Evolutionary conservation across 2,113 vertebrate species (phyloP).

Genomic region (Turnix velox): DNA sequence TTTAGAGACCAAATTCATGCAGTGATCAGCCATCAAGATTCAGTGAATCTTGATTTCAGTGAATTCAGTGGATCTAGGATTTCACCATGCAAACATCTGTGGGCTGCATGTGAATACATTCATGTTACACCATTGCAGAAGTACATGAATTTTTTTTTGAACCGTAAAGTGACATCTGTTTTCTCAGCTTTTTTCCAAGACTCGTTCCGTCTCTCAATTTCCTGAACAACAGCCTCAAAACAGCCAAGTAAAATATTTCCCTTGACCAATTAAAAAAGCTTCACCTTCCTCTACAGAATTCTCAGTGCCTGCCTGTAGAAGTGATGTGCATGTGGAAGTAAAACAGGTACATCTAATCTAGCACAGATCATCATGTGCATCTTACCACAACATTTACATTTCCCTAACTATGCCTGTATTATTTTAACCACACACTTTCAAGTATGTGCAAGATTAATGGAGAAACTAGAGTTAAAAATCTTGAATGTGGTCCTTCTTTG

Average conservation of each 20-base stretch:
- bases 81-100: background rate
- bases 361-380: background rate
- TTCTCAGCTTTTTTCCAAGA: background rate
- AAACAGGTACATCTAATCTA: background rate
- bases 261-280: background rate
- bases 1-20: background rate
- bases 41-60: too few species aligned
- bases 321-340: rapidly evolving
- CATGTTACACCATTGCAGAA: background rate
- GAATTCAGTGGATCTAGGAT: background rate
- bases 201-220: background rate
- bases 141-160: background rate
- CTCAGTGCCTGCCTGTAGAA: background rate
- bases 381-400: background rate
- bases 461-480: background rate
- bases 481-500: background rate
- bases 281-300: background rate
- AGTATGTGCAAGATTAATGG: background rate
- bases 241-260: background rate
- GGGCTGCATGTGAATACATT: background rate
- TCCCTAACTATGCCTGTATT: background rate
- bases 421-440: background rate
- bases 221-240: background rate
- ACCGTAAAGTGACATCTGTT: constrained; percentile 1
- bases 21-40: background rate